Evolutionary conservation across 2,113 vertebrate species (phyloP).

Genomic region (Hippotragus niger): DNA sequence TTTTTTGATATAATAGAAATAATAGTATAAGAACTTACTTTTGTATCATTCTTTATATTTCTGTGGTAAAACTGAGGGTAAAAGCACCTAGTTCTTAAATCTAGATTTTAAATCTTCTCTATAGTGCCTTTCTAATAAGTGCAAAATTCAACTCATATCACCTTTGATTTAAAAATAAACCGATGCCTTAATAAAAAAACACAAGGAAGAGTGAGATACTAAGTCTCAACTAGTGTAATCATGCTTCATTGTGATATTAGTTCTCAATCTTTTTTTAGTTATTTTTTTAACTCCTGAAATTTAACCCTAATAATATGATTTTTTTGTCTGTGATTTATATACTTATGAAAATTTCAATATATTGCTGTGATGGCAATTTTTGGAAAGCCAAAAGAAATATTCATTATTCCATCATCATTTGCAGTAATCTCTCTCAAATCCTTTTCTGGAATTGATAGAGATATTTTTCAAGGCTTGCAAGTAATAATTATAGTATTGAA

Average conservation of each 20-base stretch:
- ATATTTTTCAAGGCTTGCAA: slow-evolving; percentile 59
- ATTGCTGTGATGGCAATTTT: slow-evolving; percentile 35
- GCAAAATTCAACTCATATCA: background rate
- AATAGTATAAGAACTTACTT: background rate
- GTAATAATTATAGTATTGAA: slow-evolving; percentile 72
- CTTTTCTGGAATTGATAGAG: slow-evolving; percentile 56
- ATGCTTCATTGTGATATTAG: background rate
- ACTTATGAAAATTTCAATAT: slow-evolving; percentile 43
- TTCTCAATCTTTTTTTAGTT: background rate
- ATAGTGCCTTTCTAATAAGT: background rate
- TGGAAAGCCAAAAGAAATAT: slow-evolving; percentile 15
- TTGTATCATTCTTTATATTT: background rate
- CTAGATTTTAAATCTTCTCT: background rate
- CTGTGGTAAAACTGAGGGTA: background rate
- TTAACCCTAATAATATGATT: slow-evolving; percentile 38
- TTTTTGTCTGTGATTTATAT: slow-evolving; percentile 20
- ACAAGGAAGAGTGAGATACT: background rate
- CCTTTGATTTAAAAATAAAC: background rate
- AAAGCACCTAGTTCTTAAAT: background rate
- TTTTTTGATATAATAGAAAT: background rate
- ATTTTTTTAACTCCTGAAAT: background rate
- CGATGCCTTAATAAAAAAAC: background rate
- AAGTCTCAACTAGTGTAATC: background rate
- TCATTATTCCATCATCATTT: slow-evolving; percentile 41
- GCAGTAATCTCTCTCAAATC: slow-evolving; percentile 22